Conservation (phyloP, 2,113 vertebrate species). For the Ailurus styani region DNA sequence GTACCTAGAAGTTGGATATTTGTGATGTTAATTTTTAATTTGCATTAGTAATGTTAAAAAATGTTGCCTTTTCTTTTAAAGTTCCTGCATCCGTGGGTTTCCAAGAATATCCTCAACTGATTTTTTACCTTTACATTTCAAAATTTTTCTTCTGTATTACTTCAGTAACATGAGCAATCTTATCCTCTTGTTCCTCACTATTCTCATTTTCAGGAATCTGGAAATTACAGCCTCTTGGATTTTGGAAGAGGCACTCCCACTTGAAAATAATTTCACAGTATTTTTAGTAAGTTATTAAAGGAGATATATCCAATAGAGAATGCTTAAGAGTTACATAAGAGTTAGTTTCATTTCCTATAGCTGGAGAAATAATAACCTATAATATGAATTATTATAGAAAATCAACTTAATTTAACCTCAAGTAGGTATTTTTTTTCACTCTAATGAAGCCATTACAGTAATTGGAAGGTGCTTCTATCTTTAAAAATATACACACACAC, state of each 20-base stretch:
- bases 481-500: too few relatives aligned
- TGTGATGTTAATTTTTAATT: neutral
- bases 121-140: neutral
- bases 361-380: neutral
- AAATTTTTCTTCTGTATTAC: neutral
- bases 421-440: neutral
- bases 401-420: conserved; percentile 21
- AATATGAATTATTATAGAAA: conserved; percentile 15
- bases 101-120: neutral
- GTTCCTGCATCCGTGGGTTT: neutral
- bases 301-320: neutral
- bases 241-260: neutral
- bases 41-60: neutral
- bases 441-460: neutral
- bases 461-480: neutral
- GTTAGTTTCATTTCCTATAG: neutral
- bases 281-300: neutral
- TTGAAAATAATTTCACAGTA: neutral
- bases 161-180: neutral
- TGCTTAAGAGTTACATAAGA: neutral
- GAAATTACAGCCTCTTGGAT: neutral
- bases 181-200: neutral
- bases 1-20: neutral
- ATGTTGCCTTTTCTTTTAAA: neutral
- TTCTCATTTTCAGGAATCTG: neutral